Conservation (phyloP, 2,888 invertebrate genomes). For the Plagodis pulveraria region DNA sequence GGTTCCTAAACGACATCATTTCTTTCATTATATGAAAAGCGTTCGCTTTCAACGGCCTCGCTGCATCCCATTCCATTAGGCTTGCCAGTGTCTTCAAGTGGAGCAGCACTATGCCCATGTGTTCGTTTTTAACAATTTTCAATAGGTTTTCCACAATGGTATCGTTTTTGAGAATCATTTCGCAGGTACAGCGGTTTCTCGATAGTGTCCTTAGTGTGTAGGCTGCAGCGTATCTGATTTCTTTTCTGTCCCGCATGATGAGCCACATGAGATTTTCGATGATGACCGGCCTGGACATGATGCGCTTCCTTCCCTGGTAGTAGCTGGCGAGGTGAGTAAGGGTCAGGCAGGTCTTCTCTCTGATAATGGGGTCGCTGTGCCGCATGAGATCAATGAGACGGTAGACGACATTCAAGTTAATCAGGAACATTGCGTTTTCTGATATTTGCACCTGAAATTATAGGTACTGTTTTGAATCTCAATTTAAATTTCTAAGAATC, state of each 20-base stretch:
- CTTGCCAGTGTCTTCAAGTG: conserved; percentile 65
- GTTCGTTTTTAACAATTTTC: conserved; percentile 69
- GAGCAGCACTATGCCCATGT: conserved; percentile 62
- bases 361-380: conserved; percentile 59
- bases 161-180: conserved; percentile 53
- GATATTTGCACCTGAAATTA: conserved; percentile 68
- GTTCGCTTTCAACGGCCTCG: conserved; percentile 60
- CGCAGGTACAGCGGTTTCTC: conserved; percentile 58
- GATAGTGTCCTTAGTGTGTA: conserved; percentile 61
- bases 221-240: conserved; percentile 71
- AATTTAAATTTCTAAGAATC: too few relatives aligned
- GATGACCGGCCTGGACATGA: conserved; percentile 56
- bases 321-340: conserved; percentile 60
- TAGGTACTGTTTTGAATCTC: too few relatives aligned
- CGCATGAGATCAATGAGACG: conserved; percentile 68
- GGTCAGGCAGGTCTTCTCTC: conserved; percentile 69
- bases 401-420: conserved; percentile 63
- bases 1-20: conserved; percentile 55
- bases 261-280: conserved; percentile 63
- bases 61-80: conserved; percentile 67
- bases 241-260: conserved; percentile 64
- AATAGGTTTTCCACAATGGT: conserved; percentile 63
- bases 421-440: conserved; percentile 67
- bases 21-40: conserved; percentile 67
- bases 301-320: conserved; percentile 62